Evolutionary conservation across 2,113 vertebrate genomes (phyloP), one percentile per base, ranked within the genome.

Genomic region (Barbus barbus): DNA sequence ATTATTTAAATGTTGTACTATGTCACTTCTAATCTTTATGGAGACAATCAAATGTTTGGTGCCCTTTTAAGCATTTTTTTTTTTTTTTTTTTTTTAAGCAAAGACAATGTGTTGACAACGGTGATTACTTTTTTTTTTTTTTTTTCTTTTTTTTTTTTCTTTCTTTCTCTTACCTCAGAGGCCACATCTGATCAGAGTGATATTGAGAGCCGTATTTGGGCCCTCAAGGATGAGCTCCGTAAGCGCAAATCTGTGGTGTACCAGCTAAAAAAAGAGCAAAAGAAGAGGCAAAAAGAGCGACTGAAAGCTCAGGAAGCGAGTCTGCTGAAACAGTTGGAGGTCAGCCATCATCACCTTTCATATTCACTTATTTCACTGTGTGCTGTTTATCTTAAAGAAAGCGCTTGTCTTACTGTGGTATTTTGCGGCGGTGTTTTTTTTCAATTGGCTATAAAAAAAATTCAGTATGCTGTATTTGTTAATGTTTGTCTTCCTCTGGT

Each of bases 231-330:
- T 84, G 96, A 99, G 74, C 93, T 99, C 6, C 92, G 93, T 36
- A 96, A 97, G 81, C 95, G 97, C 69, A 99, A 97, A 86, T 95
- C 95, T 18, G 95, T 97, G 87, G 98, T 97, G 84, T 94, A 95
- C 84, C 96, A 97, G 86, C 90, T 99, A 88, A 99, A 97, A 90
- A 98, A 96, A 89, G 98, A 98, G 86, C 98, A 99, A 92, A 98
- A 95, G 36, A 97, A 96, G 90, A 94, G 98, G 36, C 93, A 98
- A 9, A 97, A 98, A 89, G 98, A 99, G 86, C 95, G 96, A 6
- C 92, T 99, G 60, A 97, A 97, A 90, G 97, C 97, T 33, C 96
- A 99, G 87, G 98, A 99, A 90, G 97, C 97, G 75, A 97, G 95
- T 90, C 89, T 99, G 56, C 94, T 98, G 82, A 97, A 96, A 89